Evolutionary conservation across 2,888 invertebrate genomes (phyloP), one percentile per base, ranked within the genome.

Genomic region (Athalia circularis): DNA sequence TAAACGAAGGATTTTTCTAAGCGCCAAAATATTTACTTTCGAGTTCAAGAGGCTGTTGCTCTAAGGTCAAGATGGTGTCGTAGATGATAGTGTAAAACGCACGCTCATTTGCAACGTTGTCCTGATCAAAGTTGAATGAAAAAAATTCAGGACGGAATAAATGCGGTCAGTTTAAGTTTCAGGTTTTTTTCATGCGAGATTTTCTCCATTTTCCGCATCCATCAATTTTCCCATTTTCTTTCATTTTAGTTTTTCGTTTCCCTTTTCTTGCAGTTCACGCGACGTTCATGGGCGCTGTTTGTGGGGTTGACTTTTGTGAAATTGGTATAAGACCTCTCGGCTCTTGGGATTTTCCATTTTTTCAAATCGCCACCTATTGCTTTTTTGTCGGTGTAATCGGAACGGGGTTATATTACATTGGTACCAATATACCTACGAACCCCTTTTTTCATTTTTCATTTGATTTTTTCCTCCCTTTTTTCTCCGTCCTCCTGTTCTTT

Each of bases 41-140:
- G 4, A 5, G 5, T 59, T 72, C 72, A 72, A 72, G 72, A 59
- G 59, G 57, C 59, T 72, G 47, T 72, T 65, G n/a, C 59, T 57
- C 72, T 59, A 11, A 72, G 59, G 72, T 72, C 57, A 72, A 47
- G 72, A 72, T 72, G 47, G 72, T 72, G 45, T 59, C 57, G 72
- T 29, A 29, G 29, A 72, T 59, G 72, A 59, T 72, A 59, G 47
- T 72, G 45, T 57, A 59, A 72, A 72, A 72, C 57, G 57, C n/a
- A 9, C n/a, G 9, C 9, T 4, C 7, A 7, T 54, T 11, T n/a
- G 54, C 7, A n/a, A 9, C 9, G n/a, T 4, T 54, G 52, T 47
- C 7, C 47, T 47, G 13, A 54, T 9, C 64, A 45, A 6, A 45
- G 45, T 72, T 59, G 29, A 0, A 47, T 45, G 13, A 59, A 43